These are phyloP conservation scores for Pocillopora meandrina DNA, from an alignment of 92 coral and sea anemone species.

Conservation along the genomic window DNA sequence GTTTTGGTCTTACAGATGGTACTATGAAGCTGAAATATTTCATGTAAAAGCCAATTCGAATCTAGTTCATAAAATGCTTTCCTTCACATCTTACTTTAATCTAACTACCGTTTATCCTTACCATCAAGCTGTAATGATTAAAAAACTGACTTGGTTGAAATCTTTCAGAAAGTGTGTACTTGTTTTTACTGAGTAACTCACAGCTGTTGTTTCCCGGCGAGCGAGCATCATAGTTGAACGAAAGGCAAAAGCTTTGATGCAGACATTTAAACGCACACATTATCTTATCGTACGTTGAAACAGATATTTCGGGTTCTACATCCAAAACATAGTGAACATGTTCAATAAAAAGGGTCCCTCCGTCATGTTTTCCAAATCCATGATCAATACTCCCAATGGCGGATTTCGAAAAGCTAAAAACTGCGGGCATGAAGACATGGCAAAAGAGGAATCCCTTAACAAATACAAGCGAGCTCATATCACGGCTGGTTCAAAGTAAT, in stretches of 20 bases:
- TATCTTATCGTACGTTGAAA: background rate
- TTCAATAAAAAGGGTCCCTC: background rate
- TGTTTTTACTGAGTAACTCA: background rate
- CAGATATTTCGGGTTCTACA: background rate
- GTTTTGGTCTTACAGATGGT: no score
- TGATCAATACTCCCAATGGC: background rate
- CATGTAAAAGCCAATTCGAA: background rate
- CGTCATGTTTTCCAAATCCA: background rate
- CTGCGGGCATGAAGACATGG: background rate
- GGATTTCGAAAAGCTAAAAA: background rate
- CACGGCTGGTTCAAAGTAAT: background rate
- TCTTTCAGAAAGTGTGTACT: background rate
- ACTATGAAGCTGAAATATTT: no score
- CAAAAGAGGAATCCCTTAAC: background rate
- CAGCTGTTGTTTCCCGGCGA: background rate
- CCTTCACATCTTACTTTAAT: background rate
- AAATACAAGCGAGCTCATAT: background rate
- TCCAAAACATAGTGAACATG: background rate
- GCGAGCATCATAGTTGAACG: slow-evolving; percentile 8
- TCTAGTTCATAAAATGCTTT: background rate
- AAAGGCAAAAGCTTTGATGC: background rate
- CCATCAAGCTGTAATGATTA: slow-evolving; percentile 17
- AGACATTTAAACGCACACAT: slow-evolving; percentile 15
- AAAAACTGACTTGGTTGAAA: slow-evolving; percentile 6
- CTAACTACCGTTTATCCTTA: background rate